phyloP scores from a whole-genome alignment of 2,888 invertebrate genomes.

The Cordilura impudica region DNA sequence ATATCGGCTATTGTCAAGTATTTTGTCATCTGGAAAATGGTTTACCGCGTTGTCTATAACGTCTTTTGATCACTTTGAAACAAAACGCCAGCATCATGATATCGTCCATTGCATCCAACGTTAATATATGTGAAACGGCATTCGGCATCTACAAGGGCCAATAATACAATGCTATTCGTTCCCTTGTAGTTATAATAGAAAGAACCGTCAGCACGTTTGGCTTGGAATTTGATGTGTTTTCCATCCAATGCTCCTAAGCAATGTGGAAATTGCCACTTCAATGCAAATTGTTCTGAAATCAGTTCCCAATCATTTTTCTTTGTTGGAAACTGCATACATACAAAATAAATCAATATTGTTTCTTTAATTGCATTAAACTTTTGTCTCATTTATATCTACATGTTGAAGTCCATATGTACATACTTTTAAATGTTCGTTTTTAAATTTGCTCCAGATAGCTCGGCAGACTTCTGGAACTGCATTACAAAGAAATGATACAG shows the following conservation, averaged over 20 bases:
- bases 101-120: constrained; percentile 9
- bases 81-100: neutral
- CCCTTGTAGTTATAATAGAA: constrained; percentile 6
- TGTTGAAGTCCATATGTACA: no score
- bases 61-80: constrained; percentile 12
- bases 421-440: constrained; percentile 16
- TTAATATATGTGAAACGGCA: neutral
- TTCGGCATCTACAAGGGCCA: constrained; percentile 1
- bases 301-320: neutral
- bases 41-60: no score
- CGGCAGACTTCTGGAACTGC: constrained; percentile 34
- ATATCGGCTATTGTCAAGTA: constrained; percentile 3
- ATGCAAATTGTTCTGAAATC: no score
- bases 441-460: constrained; percentile 26
- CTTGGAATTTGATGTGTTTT: no score
- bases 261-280: no score
- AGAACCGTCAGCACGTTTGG: neutral
- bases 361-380: no score
- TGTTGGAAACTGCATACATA: no score
- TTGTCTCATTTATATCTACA: no score
- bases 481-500: constrained; percentile 23
- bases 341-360: no score
- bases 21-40: constrained; percentile 2
- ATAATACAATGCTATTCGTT: neutral
- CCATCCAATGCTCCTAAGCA: no score